Conservation (phyloP, 2,113 vertebrate species). For the Zosterops hypoxanthus region DNA sequence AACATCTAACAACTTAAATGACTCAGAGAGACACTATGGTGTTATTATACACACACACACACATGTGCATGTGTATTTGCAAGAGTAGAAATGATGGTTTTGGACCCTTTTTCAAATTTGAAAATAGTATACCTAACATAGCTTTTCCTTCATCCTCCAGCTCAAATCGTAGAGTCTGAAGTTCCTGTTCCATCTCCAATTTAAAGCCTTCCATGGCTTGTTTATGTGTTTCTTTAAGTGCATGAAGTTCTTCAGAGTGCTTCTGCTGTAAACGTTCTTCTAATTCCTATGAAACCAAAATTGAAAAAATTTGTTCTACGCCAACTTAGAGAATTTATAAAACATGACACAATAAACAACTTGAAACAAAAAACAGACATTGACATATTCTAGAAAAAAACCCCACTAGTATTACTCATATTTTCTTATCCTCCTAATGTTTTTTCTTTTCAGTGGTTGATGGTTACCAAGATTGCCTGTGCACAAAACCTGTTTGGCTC, state of each 20-base stretch:
- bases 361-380: background rate
- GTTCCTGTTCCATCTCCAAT: constrained; percentile 93
- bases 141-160: constrained; percentile 98
- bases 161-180: constrained; percentile 95
- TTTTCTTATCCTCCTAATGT: background rate
- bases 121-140: constrained; percentile 87
- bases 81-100: background rate
- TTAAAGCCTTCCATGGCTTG: constrained; percentile 94
- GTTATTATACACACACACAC: background rate
- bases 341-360: background rate
- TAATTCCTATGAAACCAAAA: constrained; percentile 79
- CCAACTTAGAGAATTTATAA: background rate
- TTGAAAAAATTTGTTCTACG: background rate
- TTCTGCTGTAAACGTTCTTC: constrained; percentile 92
- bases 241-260: constrained; percentile 90
- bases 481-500: background rate
- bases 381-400: background rate
- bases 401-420: background rate
- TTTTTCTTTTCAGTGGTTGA: background rate
- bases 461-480: background rate
- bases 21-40: background rate
- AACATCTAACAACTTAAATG: background rate
- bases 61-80: background rate
- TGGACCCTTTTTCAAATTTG: background rate
- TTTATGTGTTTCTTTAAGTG: constrained; percentile 89